Evolutionary conservation across 2,888 invertebrate species (phyloP), one percentile per base, ranked within the genome.

Genomic region (Uloborus plumipes): DNA sequence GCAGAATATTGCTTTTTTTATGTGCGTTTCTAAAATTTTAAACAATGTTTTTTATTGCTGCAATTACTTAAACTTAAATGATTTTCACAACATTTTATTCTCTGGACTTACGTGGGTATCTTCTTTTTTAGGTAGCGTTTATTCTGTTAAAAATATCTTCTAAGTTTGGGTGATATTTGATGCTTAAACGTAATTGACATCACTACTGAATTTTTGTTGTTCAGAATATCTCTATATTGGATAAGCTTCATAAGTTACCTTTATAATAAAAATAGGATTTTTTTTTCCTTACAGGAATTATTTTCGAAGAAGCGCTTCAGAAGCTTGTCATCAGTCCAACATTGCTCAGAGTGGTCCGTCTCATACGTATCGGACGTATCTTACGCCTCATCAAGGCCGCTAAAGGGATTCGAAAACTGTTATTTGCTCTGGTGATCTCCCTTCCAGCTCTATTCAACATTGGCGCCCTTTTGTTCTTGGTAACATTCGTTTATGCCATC

Each of bases 401-500:
- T 86, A 97, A 98, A 91, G 99, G 99, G 89, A 99, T 99, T 88
- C 92, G 99, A 89, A 99, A 98, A 85, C 91, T 99, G 88, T 92
- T 99, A 88, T 99, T 99, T 90, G 98, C 98, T 87, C 91, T 99
- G 90, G 98, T 98, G 89, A 98, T 99, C 94, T 98, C 98, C 88
- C 92, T 99, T 91, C 99, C 98, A 88, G 98, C 98, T 88, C 93
- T 99, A 87, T 98, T 99, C 93, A 99, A 99, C 92, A 99, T 99
- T 90, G 98, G 98, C 90, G 93, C 99, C 88, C 92, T 99, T 88
- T 93, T 99, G 88, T 98, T 98, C 91, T 93, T 99, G 89, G 97
- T 99, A 89, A 98, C 99, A 96, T 99, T 98, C 91, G 98, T 99
- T 91, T 99, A 98, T 90, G 97, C 98, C 88, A 98, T 98, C 89